Base-by-base conservation (phyloP, 1,140 invertebrate species). In the Lanistes nyassanus region DNA sequence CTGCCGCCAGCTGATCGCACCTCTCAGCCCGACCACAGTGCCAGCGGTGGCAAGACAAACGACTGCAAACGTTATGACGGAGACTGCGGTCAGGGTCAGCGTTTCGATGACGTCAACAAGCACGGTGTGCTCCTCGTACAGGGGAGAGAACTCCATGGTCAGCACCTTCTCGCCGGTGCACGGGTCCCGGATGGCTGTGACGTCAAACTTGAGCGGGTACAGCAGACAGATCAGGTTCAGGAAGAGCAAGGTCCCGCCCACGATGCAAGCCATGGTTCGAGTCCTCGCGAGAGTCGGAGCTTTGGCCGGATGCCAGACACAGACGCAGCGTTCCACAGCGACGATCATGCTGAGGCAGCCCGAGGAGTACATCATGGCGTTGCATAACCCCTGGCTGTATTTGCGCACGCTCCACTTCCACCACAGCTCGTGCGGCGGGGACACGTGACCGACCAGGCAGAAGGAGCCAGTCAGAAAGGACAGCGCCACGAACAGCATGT, bases 371-470 rank as follows among this genome's bases (percentile, higher is more conserved):
- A 70, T 31, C 51, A 70, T 34, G 23, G 51, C 68, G 11, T 31
- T 29, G 51, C 56, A 70, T 11, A 70, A 0, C 0, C 68, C 68
- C 13, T 31, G 31, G 51, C 53, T 56, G 53, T 70, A 70, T 21
- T 70, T 70, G 3, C 68, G 68, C 19, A 55, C 53, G 53, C 23
- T 36, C 29, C 36, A 70, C 53, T 56, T 70, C 68, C 68, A 70
- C 68, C 68, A 70, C 36, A 56, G 39, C 37, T 37, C 37, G 21
- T 7, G 36, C 19, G 1, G 26, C 29, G 64, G 64, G 26, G 29
- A 31, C 34, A 66, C 34, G 21, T 36, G 26, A 23, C 36, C 29
- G 1, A 37, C 64, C 0, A 66, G 29, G 4, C 36, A 36, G 29
- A 31, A 37, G 64, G 64, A 66, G 29, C 29, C 29, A 36, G 23